Evolutionary conservation across 2,113 vertebrate species (phyloP).

Genomic region (Pedionomus torquatus): DNA sequence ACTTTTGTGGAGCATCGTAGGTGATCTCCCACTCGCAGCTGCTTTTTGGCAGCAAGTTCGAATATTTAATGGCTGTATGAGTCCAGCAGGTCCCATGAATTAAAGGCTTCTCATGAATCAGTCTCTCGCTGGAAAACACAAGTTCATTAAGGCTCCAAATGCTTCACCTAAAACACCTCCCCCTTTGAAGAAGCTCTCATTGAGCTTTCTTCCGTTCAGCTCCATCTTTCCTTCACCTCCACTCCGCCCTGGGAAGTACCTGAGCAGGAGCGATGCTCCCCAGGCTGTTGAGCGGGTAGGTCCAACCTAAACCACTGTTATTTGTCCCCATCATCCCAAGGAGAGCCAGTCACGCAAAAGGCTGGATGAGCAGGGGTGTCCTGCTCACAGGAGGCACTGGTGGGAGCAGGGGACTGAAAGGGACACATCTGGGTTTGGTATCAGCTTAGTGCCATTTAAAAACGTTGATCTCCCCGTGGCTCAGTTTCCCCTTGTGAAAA

Average conservation of each 20-base stretch:
- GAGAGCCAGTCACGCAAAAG: accelerated
- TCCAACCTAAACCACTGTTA: too few species aligned
- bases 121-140: background rate
- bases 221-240: background rate
- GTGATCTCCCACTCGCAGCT: constrained; percentile 10
- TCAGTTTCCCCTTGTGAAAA: background rate
- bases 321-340: background rate
- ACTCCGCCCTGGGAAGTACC: background rate
- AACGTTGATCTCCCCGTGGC: background rate
- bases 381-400: accelerated
- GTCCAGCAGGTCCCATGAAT: constrained; percentile 3
- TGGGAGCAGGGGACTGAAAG: background rate
- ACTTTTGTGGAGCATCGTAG: background rate
- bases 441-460: background rate
- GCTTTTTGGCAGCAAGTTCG: background rate
- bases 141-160: background rate
- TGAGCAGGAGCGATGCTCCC: background rate
- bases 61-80: background rate
- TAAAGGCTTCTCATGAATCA: background rate
- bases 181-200: background rate
- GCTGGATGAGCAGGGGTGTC: background rate
- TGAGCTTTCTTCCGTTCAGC: background rate
- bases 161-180: background rate
- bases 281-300: background rate
- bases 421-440: background rate